Evolutionary conservation across 2,797 vertebrate species (phyloP).

Genomic region (Neolamprologus multifasciatus): DNA sequence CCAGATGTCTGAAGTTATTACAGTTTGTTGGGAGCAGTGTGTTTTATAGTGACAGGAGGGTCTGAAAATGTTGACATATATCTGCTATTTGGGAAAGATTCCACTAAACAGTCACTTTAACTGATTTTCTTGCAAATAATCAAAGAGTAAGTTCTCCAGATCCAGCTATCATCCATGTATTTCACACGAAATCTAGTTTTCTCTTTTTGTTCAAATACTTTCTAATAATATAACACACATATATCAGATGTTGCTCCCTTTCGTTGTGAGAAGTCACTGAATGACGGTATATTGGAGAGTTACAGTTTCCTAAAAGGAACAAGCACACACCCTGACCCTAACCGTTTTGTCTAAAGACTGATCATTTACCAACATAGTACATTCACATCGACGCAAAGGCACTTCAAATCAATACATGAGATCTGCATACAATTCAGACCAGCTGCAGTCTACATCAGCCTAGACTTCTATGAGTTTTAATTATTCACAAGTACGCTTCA

Average conservation of each 20-base stretch:
- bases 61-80: background rate
- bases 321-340: background rate
- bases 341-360: background rate
- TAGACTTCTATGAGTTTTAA: slow-evolving; percentile 41
- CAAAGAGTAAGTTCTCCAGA: background rate
- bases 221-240: background rate
- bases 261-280: background rate
- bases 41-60: background rate
- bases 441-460: slow-evolving; percentile 5
- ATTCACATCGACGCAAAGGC: background rate
- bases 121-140: background rate
- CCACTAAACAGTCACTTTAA: background rate
- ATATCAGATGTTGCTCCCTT: background rate
- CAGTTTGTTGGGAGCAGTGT: accelerated
- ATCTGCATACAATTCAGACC: background rate
- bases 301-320: background rate
- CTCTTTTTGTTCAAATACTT: background rate
- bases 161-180: background rate
- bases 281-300: background rate
- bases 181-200: background rate
- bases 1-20: background rate
- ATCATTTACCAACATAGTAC: background rate
- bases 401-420: background rate
- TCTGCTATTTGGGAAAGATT: background rate
- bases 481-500: slow-evolving; percentile 49